Percentiles rank a stretch among this genome's conserved stretches.
phyloP scores from a whole-genome alignment of 2,113 vertebrate species.

The Chionis minor region DNA sequence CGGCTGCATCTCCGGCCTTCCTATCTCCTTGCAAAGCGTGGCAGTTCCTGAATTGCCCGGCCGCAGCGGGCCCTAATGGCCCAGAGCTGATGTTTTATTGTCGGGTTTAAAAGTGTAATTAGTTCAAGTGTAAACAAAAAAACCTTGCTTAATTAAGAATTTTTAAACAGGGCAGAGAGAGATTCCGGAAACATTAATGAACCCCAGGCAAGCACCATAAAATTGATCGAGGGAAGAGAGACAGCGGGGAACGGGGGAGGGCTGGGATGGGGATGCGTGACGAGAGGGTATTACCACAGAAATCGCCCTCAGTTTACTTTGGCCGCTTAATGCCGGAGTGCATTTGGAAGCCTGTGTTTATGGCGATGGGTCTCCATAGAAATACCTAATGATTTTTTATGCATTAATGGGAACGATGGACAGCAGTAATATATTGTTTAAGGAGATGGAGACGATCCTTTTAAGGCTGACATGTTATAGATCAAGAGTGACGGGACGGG shows the following conservation, averaged over 20 bases:
- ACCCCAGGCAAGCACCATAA: conserved; percentile 79
- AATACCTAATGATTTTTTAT: conserved; percentile 74
- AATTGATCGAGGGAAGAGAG: conserved; percentile 79
- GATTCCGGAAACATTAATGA: conserved; percentile 79
- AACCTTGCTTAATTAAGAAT: conserved; percentile 90
- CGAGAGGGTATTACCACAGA: conserved; percentile 32
- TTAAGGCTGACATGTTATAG: conserved; percentile 61
- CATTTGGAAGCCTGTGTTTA: conserved; percentile 68
- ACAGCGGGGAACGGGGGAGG: conserved; percentile 13
- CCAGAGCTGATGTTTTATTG: conserved; percentile 85
- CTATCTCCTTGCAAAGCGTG: conserved; percentile 75
- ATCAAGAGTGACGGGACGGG: conserved; percentile 22
- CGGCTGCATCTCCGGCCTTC: conserved; percentile 46
- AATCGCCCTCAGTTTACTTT: conserved; percentile 33
- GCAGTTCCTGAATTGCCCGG: conserved; percentile 80
- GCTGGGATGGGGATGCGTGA: conserved; percentile 15
- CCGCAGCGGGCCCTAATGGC: conserved; percentile 78
- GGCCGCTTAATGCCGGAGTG: conserved; percentile 20
- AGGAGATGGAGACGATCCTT: conserved; percentile 60
- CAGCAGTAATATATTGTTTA: conserved; percentile 45
- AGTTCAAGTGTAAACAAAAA: conserved; percentile 90
- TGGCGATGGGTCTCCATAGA: conserved; percentile 65
- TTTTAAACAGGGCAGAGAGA: conserved; percentile 84
- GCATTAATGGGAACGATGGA: conserved; percentile 70
- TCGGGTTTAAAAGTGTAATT: conserved; percentile 89